Evolutionary conservation across 2,113 vertebrate species (phyloP), one percentile per base, ranked within the genome.

Genomic region (Actenoides lindsayi): DNA sequence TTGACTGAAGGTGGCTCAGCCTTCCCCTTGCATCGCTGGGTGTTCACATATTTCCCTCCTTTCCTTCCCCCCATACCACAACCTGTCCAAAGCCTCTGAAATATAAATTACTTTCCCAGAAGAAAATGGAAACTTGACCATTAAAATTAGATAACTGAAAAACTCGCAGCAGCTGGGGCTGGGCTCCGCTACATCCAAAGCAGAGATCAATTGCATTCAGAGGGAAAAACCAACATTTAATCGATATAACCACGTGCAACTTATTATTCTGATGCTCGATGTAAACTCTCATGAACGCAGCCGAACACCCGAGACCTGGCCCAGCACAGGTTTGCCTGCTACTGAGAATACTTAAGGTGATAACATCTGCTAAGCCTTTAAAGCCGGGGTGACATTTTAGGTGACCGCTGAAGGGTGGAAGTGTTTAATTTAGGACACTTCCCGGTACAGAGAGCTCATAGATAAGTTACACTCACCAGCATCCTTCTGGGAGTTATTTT

Each of bases 321-420:
- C 77, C 68, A 76, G 95, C 90, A 41, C 96, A 69, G 50, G 48
- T 94, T 90, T 76, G 87, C 88, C 94, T 68, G 87, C 93, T 87
- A 23, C 87, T 5, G 88, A 83, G 90, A 82, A 97, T 68, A 63
- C 71, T 81, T 19, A 42, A 33, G 13, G 69, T 23, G 90, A 51
- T 57, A 78, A 71, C 91, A 95, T 92, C 91, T 88, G 77, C 93
- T 92, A 94, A 94, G 86, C 96, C 78, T 71, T 71, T 41, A 81
- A 86, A 95, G 92, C 93, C 6, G 28, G 74, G 83, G 86, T 82
- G 89, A 94, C 63, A 48, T 53, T 80, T 39, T 44, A 71, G 91
- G 94, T n/a, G 95, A 94, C 91, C 91, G 62, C 41, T 83, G 87
- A 90, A 95, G 96, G 83, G 78, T 67, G 94, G 94, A 97, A 94